Conservation (phyloP, 2,888 invertebrate genomes). For the Aphodius granarius region DNA sequence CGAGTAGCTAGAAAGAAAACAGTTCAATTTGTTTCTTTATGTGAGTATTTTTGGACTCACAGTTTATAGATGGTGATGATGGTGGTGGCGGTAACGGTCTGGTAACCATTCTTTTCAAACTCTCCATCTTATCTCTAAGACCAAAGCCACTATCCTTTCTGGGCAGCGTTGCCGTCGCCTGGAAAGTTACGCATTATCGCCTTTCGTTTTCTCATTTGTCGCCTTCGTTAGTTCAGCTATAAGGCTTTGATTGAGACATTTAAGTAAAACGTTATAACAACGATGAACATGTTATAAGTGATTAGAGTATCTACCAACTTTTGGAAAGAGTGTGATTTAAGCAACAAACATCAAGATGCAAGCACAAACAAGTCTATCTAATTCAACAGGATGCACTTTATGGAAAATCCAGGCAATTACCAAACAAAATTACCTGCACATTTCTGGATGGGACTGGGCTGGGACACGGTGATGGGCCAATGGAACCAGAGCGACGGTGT, state of each 20-base stretch:
- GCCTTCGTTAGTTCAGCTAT: conserved; percentile 19
- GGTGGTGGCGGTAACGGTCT: conserved; percentile 63
- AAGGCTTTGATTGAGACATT: conserved; percentile 40
- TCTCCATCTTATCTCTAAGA: conserved; percentile 56
- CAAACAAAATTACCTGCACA: conserved; percentile 46
- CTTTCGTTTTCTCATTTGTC: conserved; percentile 37
- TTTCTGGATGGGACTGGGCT: conserved; percentile 54
- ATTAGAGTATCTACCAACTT: neutral
- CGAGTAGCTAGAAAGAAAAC: conserved; percentile 39
- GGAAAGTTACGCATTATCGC: conserved; percentile 47
- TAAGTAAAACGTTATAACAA: neutral
- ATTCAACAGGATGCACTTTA: neutral
- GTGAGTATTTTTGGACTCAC: conserved; percentile 9
- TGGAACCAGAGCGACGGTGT: conserved; percentile 59
- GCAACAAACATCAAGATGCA: neutral
- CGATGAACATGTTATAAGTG: neutral
- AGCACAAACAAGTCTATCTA: neutral
- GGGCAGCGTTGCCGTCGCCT: conserved; percentile 40
- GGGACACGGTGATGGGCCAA: conserved; percentile 55
- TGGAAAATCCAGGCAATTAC: too few relatives aligned
- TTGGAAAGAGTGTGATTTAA: neutral
- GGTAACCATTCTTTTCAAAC: conserved; percentile 53
- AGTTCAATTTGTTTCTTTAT: neutral
- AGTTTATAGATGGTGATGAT: conserved; percentile 19
- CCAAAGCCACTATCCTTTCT: conserved; percentile 47